Evolutionary conservation across 2,888 invertebrate genomes (phyloP).

Genomic region (Cabera pusaria): DNA sequence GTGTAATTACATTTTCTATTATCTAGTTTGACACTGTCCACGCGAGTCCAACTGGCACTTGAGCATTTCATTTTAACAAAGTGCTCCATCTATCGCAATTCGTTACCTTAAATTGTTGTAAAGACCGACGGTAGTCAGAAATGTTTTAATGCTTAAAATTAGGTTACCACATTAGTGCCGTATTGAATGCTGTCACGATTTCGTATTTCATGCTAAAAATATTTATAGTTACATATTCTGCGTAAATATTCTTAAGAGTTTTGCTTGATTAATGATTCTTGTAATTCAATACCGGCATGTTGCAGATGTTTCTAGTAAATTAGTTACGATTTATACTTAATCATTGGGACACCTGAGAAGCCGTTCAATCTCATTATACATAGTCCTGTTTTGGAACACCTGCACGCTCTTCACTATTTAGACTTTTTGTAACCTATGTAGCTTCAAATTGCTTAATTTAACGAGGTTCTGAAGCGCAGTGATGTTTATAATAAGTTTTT

Average conservation of each 20-base stretch:
- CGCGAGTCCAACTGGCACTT: no score
- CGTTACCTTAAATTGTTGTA: conserved; percentile 22
- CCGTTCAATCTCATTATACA: conserved; percentile 27
- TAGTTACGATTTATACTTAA: conserved; percentile 22
- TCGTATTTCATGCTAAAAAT: conserved; percentile 9
- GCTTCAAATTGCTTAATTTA: conserved; percentile 23
- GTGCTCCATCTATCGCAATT: conserved; percentile 30
- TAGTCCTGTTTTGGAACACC: conserved; percentile 21
- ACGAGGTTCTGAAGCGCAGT: conserved; percentile 22
- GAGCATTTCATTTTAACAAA: conserved; percentile 39
- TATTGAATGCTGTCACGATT: conserved; percentile 25
- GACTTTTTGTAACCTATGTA: conserved; percentile 14
- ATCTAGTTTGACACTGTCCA: no score
- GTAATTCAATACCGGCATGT: conserved; percentile 7
- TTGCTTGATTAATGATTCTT: neutral
- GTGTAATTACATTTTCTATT: no score
- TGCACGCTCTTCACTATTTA: conserved; percentile 16
- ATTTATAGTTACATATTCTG: conserved; percentile 4
- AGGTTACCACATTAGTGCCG: conserved; percentile 14
- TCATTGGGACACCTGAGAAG: conserved; percentile 25
- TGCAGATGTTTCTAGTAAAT: conserved; percentile 23
- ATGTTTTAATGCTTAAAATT: conserved; percentile 7
- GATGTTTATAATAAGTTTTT: conserved; percentile 25
- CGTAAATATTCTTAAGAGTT: no score
- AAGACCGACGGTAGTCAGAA: conserved; percentile 1